These are phyloP conservation scores for Pseudorhombus dupliciocellatus DNA, from an alignment of 2,113 vertebrate species.

Conservation along the genomic window DNA sequence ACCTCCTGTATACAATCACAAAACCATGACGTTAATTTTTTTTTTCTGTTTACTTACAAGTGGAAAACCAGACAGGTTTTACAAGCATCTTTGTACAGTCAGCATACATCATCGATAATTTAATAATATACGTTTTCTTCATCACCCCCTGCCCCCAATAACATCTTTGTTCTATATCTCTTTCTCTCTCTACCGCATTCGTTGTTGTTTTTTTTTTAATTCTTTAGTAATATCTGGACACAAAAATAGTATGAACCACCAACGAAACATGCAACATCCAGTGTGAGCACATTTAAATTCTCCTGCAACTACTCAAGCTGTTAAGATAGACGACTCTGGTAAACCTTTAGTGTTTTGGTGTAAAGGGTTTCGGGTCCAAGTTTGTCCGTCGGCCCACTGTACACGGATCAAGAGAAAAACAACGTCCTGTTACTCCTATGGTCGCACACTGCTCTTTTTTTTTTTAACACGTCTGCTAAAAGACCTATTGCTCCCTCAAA, in stretches of 20 bases:
- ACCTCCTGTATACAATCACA: conserved; percentile 97
- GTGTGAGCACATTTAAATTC: conserved; percentile 90
- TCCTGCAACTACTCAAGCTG: conserved; percentile 83
- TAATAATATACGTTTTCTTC: conserved; percentile 77
- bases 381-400: conserved; percentile 53
- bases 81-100: conserved; percentile 94
- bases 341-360: conserved; percentile 66
- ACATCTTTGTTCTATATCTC: conserved; percentile 65
- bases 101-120: conserved; percentile 81
- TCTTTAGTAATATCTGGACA: conserved; percentile 84
- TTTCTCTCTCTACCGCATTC: conserved; percentile 62
- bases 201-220: conserved; percentile 64
- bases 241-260: conserved; percentile 89
- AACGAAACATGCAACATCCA: conserved; percentile 96
- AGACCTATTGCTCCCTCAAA: conserved; percentile 72
- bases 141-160: conserved; percentile 38
- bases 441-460: conserved; percentile 83
- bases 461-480: conserved; percentile 77
- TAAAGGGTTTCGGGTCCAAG: conserved; percentile 53
- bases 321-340: conserved; percentile 73
- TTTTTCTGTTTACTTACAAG: conserved; percentile 89
- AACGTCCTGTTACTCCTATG: conserved; percentile 68
- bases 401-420: conserved; percentile 58
- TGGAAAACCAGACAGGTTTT: conserved; percentile 94
- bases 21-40: conserved; percentile 89